A percentile compares a stretch with the other conserved stretches of the same genome.
Evolutionary conservation across 2,888 invertebrate genomes (phyloP).

Genomic region (Aproaerema taeniolella): DNA sequence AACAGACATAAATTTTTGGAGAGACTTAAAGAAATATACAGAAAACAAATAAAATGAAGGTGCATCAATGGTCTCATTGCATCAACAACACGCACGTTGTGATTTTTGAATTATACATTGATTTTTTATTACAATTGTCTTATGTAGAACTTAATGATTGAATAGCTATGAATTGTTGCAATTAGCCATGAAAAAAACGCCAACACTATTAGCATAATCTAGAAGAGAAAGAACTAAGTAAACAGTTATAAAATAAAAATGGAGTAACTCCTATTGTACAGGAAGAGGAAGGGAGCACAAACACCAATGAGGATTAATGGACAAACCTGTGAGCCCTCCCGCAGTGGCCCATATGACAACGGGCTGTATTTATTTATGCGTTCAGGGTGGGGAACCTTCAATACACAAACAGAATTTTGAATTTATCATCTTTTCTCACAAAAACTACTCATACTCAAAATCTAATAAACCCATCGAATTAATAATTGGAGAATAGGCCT

Average conservation of each 20-base stretch:
- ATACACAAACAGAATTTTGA: conserved; percentile 77
- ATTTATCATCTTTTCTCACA: conserved; percentile 42
- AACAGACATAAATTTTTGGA: conserved; percentile 35
- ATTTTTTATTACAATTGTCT: background rate
- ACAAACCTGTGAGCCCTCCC: conserved; percentile 82
- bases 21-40: conserved; percentile 34
- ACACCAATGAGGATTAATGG: conserved; percentile 72
- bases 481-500: conserved; percentile 45
- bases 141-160: no score
- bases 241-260: conserved; percentile 30
- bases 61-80: conserved; percentile 49
- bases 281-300: conserved; percentile 67
- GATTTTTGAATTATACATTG: conserved; percentile 10
- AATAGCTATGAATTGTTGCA: conserved; percentile 45
- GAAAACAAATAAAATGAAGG: conserved; percentile 43
- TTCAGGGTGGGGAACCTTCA: conserved; percentile 81
- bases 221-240: conserved; percentile 35
- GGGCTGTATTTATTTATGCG: conserved; percentile 79
- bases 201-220: conserved; percentile 33
- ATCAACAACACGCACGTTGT: conserved; percentile 49
- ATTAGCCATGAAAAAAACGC: conserved; percentile 33
- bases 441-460: conserved; percentile 36
- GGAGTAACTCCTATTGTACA: conserved; percentile 42
- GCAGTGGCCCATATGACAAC: conserved; percentile 82
- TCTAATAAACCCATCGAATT: conserved; percentile 55